phyloP scores from a whole-genome alignment of 2,797 vertebrate genomes.

The Leuciscus waleckii region DNA sequence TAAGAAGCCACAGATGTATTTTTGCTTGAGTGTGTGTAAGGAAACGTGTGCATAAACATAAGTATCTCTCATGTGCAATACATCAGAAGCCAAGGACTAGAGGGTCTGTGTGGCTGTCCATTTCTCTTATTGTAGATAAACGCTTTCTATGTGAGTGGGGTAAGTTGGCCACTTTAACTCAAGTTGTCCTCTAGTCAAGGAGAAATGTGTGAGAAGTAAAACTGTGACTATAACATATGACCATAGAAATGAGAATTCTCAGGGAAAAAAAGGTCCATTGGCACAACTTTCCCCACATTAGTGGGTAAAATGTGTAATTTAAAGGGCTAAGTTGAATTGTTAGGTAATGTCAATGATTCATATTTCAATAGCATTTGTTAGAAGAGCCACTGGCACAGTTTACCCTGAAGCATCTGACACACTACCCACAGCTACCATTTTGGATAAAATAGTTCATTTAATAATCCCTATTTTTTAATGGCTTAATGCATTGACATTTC shows the following conservation, averaged over 20 bases:
- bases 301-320: neutral
- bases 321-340: neutral
- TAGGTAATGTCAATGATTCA: neutral
- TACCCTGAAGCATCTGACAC: neutral
- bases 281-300: neutral
- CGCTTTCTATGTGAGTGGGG: neutral
- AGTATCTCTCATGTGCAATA: conserved; percentile 13
- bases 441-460: neutral
- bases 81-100: neutral
- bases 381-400: neutral
- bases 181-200: neutral
- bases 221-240: neutral
- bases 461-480: neutral
- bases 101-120: neutral
- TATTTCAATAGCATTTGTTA: neutral
- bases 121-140: conserved; percentile 29
- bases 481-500: neutral
- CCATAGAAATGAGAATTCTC: neutral
- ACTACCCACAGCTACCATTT: neutral
- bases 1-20: conserved; percentile 70
- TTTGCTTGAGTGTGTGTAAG: neutral
- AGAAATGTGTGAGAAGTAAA: neutral
- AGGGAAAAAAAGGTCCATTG: neutral
- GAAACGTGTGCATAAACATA: neutral
- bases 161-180: conserved; percentile 3